Percentiles rank a stretch among this genome's conserved stretches.
Conservation (phyloP, 2,888 invertebrate species). For the Ennomos quercinarius region DNA sequence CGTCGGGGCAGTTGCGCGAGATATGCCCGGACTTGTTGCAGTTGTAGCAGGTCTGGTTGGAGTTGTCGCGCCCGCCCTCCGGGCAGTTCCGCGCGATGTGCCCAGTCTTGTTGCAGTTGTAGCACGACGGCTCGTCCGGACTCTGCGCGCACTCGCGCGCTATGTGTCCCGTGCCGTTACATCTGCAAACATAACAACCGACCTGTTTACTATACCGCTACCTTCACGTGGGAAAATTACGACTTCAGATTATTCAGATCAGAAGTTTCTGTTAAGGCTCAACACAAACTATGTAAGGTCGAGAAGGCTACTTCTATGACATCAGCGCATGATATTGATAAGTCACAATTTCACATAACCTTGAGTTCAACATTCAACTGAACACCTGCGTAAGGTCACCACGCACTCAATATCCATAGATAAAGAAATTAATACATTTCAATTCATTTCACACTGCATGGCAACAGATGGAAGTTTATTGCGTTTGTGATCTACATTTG, state of each 20-base stretch:
- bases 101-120: constrained; percentile 97
- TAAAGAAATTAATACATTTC: background rate
- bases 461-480: constrained; percentile 1
- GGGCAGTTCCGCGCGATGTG: constrained; percentile 96
- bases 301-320: constrained; percentile 1
- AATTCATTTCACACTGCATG: constrained; percentile 15
- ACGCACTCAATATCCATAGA: constrained; percentile 18
- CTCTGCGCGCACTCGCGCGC: constrained; percentile 96
- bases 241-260: too few relatives aligned
- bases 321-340: constrained; percentile 4
- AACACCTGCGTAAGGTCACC: constrained; percentile 20
- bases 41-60: constrained; percentile 95
- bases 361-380: constrained; percentile 7
- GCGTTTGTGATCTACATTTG: constrained; percentile 10
- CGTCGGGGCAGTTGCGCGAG: constrained; percentile 93
- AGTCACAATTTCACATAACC: constrained; percentile 17
- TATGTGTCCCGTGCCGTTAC: constrained; percentile 97
- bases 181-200: constrained; percentile 82
- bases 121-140: constrained; percentile 94
- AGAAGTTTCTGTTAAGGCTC: background rate
- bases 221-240: constrained; percentile 12
- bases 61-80: constrained; percentile 89
- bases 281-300: constrained; percentile 7
- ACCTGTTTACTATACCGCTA: constrained; percentile 5
- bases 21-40: constrained; percentile 98